Base-by-base conservation (phyloP, 1,140 invertebrate species). In the Adoxophyes honmai region DNA sequence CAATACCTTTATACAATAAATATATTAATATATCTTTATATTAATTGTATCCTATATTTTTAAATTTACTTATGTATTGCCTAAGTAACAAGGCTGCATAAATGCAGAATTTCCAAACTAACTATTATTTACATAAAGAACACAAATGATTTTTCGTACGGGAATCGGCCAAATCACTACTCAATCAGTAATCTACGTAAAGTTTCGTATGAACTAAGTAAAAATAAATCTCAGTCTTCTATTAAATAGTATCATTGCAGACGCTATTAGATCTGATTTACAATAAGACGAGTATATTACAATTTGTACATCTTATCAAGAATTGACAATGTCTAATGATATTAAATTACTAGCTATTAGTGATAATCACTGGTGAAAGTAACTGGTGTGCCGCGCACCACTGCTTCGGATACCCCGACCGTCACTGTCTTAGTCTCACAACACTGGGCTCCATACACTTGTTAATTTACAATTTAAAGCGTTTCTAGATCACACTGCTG, bases 191-290 rank as follows among this genome's bases (percentile, higher is more conserved):
- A n/a, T n/a, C n/a, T n/a, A 62, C 61, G 54, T 42, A 62, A 59
- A 71, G 48, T 62, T 70, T 70, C 52, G 60, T 64, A 77, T 57
- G 70, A 78, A 81, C 79, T 70, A 81, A 80, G 78, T 82, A 73
- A 66, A 80, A 77, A 81, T 83, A 82, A 75, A 70, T 73, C 72
- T 87, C 84, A 85, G 81, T 87, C 84, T 87, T 84, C 79, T 81
- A 82, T 83, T 76, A 81, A 77, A 79, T 78, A 81, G 71, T 75
- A 67, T 21, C 15, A 54, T 52, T 13, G 74, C 64, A 71, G 60
- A 72, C 75, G 62, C 74, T 64, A 73, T 81, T 62, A 85, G 72
- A 87, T 84, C 71, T 52, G 64, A 81, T 81, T 74, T 79, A 82
- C 67, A 75, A 68, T 64, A 65, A 60, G 21, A 28, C n/a, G 42